Base-by-base conservation (phyloP, 2,797 vertebrate genomes). In the Crocodylus rhombifer region DNA sequence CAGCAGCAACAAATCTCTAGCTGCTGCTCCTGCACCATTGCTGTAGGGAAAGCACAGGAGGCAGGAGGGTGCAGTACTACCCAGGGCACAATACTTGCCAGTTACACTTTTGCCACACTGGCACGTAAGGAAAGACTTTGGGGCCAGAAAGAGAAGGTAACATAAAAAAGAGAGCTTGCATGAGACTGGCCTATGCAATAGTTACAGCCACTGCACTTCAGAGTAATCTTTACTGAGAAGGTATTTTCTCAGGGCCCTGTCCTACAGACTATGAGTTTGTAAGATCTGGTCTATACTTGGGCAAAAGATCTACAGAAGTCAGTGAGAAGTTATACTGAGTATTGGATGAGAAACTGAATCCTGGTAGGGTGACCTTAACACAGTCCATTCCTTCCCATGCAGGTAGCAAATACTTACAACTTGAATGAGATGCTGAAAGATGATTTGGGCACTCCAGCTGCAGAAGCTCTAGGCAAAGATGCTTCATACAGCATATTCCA, bases 321-420 rank as follows among this genome's bases (percentile, higher is more conserved):
- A 73, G 20, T 0, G 1, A 91, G 77, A 94, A 57, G 76, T 80
- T 61, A 89, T 55, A 88, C 90, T 91, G 91, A 80, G 76, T 79
- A 33, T 82, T 21, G 64, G 65, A 16, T 56, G 92, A 86, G 78
- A 82, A 84, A 61, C 88, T 78, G 73, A 84, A 74, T 61, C 90
- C 91, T 85, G 25, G n/a, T 0, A 7, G 83, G 51, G 61, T 86
- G 92, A 94, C 95, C 94, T 96, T 96, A 94, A 65, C 84, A 56
- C 78, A 89, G 93, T 83, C 94, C 92, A 85, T 90, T 69, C 80
- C 81, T 95, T 93, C 74, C 86, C 93, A 73, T 42, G 3, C 86
- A 55, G 69, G 85, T n/a, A 33, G 86, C 80, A 90, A 93, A 92
- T 67, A 82, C 69, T 36, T 64, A 92, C 30, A 61, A 0, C 0